These are phyloP conservation scores for Melanotaenia parkinsoni DNA, from an alignment of 2,797 vertebrate species.

Conservation along the genomic window DNA sequence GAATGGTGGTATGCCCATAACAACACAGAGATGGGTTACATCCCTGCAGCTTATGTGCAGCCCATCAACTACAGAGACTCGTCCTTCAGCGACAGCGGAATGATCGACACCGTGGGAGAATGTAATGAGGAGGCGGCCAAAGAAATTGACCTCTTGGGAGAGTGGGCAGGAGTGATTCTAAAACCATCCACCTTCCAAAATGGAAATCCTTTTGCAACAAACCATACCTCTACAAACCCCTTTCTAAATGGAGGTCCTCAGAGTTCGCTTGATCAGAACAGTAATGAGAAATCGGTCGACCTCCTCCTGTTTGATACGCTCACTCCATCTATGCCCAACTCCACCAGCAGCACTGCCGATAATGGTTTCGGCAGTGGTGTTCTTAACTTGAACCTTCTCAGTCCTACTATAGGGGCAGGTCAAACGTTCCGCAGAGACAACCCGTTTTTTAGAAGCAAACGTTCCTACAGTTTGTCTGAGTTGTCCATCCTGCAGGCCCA, in stretches of 20 bases:
- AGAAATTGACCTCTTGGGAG: slow-evolving; percentile 90
- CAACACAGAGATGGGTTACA: slow-evolving; percentile 97
- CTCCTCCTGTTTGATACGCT: slow-evolving; percentile 87
- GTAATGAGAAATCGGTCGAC: slow-evolving; percentile 82
- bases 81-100: slow-evolving; percentile 91
- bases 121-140: slow-evolving; percentile 86
- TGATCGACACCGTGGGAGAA: slow-evolving; percentile 91
- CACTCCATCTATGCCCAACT: slow-evolving; percentile 66
- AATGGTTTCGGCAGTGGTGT: slow-evolving; percentile 80
- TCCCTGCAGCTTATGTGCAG: slow-evolving; percentile 93
- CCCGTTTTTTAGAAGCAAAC: slow-evolving; percentile 95
- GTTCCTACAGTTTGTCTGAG: slow-evolving; percentile 96
- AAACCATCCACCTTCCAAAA: slow-evolving; percentile 79
- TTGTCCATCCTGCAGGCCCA: slow-evolving; percentile 92
- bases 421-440: slow-evolving; percentile 85
- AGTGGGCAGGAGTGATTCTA: slow-evolving; percentile 80
- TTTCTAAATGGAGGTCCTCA: slow-evolving; percentile 85
- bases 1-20: slow-evolving; percentile 99
- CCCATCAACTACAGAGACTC: slow-evolving; percentile 89
- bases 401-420: slow-evolving; percentile 44
- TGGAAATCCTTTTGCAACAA: slow-evolving; percentile 90
- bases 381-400: slow-evolving; percentile 78
- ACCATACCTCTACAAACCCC: slow-evolving; percentile 88
- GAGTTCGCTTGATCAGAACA: slow-evolving; percentile 71
- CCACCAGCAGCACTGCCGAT: slow-evolving; percentile 66